These are phyloP conservation scores for Sebastes kiyomatsui DNA, from an alignment of 2,797 vertebrate species.

Conservation along the genomic window DNA sequence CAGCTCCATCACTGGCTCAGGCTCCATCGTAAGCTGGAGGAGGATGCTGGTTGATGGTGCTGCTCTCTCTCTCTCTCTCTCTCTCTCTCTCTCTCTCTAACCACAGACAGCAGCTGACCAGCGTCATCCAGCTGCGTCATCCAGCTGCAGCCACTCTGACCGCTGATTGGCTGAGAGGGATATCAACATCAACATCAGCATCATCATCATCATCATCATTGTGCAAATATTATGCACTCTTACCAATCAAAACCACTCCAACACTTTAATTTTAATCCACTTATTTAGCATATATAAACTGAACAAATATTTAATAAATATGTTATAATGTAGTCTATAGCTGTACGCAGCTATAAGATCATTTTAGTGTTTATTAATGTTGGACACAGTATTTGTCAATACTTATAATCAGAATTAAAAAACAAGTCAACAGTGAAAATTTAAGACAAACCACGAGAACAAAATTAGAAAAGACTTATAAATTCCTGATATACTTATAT, in stretches of 20 bases:
- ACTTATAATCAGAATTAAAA: background rate
- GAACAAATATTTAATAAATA: background rate
- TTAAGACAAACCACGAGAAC: too few relatives aligned
- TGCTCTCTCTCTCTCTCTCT: background rate
- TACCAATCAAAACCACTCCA: background rate
- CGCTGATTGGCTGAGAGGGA: slow-evolving; percentile 42
- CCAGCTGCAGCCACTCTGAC: background rate
- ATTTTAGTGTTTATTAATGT: background rate
- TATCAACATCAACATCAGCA: slow-evolving; percentile 3
- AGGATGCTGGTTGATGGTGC: background rate
- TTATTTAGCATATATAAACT: background rate
- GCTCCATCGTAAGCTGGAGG: slow-evolving; percentile 24
- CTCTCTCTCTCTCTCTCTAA: background rate
- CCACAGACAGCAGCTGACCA: slow-evolving; percentile 51
- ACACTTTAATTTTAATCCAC: background rate
- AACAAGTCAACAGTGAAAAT: too few relatives aligned
- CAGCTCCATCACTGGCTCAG: slow-evolving; percentile 31
- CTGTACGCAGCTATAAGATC: background rate
- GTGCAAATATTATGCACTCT: background rate
- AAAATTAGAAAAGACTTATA: too few relatives aligned
- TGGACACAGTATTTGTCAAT: background rate
- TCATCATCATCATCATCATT: background rate
- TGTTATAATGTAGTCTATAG: background rate
- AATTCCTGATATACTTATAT: too few relatives aligned
- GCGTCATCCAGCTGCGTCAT: slow-evolving; percentile 64